Conservation (phyloP, 2,113 vertebrate genomes). For the Albula goreensis region DNA sequence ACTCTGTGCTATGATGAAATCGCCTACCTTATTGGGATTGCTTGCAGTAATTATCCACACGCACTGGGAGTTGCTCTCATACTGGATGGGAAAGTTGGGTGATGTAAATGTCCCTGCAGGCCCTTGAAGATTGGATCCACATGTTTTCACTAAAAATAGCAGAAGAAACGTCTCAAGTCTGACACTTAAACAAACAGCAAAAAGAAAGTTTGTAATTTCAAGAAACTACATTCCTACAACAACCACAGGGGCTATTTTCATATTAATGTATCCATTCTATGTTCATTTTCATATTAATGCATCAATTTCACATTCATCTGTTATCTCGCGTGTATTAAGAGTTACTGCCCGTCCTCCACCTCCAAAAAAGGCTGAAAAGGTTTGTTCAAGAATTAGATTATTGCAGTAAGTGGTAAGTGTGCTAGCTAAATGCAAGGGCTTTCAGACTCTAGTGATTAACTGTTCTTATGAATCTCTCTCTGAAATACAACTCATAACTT, state of each 20-base stretch:
- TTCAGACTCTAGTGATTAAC: background rate
- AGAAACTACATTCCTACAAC: too few species aligned
- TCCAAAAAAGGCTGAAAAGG: background rate
- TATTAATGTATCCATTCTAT: too few species aligned
- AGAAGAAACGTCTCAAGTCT: background rate
- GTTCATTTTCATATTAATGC: background rate
- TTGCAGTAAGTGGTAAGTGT: background rate
- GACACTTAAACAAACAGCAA: background rate
- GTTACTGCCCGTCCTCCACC: background rate
- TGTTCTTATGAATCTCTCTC: background rate
- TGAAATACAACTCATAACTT: background rate
- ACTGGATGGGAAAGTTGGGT: conserved; percentile 78
- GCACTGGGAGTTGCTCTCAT: conserved; percentile 79
- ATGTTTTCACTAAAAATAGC: conserved; percentile 70
- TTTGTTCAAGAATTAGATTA: background rate
- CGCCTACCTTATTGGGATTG: conserved; percentile 74
- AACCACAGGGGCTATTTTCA: too few species aligned
- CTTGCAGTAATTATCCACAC: conserved; percentile 79
- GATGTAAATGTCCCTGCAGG: conserved; percentile 75
- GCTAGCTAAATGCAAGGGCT: background rate
- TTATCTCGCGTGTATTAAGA: background rate
- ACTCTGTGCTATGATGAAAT: too few species aligned
- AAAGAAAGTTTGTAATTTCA: background rate
- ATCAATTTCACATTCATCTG: background rate
- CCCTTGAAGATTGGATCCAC: conserved; percentile 76